Base-by-base conservation (phyloP, 2,113 vertebrate genomes). In the Semicossyphus pulcher region DNA sequence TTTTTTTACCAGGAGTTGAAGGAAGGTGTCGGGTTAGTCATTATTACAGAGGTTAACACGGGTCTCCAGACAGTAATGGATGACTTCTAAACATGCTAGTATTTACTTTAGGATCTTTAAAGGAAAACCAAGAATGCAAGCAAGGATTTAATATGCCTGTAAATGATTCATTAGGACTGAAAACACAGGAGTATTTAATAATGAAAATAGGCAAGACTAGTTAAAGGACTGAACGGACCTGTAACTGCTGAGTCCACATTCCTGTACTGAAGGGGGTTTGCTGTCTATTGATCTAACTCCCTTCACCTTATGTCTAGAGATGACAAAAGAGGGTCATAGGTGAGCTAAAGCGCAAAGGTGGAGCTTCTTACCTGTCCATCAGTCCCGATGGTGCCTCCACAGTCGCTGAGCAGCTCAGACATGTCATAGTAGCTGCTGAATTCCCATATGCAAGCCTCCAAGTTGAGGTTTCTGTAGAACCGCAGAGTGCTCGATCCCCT, bases 401-500 rank as follows among this genome's bases (percentile, higher is more conserved):
- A 93, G 82, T 97, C 95, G 0, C 92, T 94, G 29, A 99, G 96
- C 15, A 99, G 95, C 80, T 99, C 97, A 0, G 97, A 98, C 97
- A 99, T 96, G 90, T 98, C 96, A 16, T 98, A 99, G 87, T 96
- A 97, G 92, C 94, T 96, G 41, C 83, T 93, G 64, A 99, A 99
- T 80, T 98, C 95, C 97, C 97, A 99, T 20, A 97, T 61, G 67
- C 97, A 99, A 32, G 97, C 97, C 76, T 99, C 97, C 51, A 99
- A 87, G 76, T 99, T 96, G 60, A 99, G 93, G 83, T 96, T 98
- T 44, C 94, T 90, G 85, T 99, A 99, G 91, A 98, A 99, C 1
- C 95, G 95, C 7, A 99, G 85, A 0, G 96, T 92, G 1, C 85
- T 82, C 42, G 92, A 63, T 1, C 97, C 95, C 72, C 97, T 91